Percentiles rank a stretch among this genome's conserved stretches.
These are phyloP conservation scores for Gasteruption jaculator DNA, from an alignment of 2,888 invertebrate genomes.

Conservation along the genomic window DNA sequence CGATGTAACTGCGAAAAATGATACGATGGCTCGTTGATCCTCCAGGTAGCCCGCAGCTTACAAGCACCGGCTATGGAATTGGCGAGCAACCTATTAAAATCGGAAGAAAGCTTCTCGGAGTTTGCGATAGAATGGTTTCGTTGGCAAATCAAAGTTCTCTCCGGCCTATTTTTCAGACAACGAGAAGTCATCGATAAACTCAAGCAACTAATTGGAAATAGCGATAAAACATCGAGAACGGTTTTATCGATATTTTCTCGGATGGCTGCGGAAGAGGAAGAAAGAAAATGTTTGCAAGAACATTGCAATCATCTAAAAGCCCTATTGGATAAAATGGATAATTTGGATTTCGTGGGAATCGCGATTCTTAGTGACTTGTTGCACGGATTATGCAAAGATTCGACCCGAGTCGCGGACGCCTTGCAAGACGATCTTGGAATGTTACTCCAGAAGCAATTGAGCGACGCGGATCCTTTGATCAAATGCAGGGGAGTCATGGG, in stretches of 20 bases:
- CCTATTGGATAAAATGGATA: slow-evolving; percentile 71
- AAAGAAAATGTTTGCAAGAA: slow-evolving; percentile 51
- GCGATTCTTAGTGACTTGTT: slow-evolving; percentile 74
- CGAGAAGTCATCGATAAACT: slow-evolving; percentile 41
- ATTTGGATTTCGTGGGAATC: slow-evolving; percentile 69
- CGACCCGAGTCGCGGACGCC: slow-evolving; percentile 50
- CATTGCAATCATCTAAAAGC: slow-evolving; percentile 62
- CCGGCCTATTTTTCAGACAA: slow-evolving; percentile 36
- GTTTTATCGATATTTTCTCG: slow-evolving; percentile 36
- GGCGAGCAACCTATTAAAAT: slow-evolving; percentile 38
- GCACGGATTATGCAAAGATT: slow-evolving; percentile 60
- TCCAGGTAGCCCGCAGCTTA: slow-evolving; percentile 37
- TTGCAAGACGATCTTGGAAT: slow-evolving; percentile 80
- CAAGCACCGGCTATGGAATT: slow-evolving; percentile 36
- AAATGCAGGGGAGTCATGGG: slow-evolving; percentile 75
- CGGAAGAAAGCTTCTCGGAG: slow-evolving; percentile 36
- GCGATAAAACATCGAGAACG: slow-evolving; percentile 41
- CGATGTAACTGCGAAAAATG: no score
- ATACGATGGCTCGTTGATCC: slow-evolving; percentile 6
- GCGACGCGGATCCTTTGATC: slow-evolving; percentile 60
- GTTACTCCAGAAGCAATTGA: slow-evolving; percentile 78
- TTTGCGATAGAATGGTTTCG: slow-evolving; percentile 45
- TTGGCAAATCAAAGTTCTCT: slow-evolving; percentile 37
- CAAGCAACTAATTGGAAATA: slow-evolving; percentile 40
- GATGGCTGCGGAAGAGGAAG: slow-evolving; percentile 35